phyloP scores from a whole-genome alignment of 1,140 invertebrate species.

The Cydia amplana region DNA sequence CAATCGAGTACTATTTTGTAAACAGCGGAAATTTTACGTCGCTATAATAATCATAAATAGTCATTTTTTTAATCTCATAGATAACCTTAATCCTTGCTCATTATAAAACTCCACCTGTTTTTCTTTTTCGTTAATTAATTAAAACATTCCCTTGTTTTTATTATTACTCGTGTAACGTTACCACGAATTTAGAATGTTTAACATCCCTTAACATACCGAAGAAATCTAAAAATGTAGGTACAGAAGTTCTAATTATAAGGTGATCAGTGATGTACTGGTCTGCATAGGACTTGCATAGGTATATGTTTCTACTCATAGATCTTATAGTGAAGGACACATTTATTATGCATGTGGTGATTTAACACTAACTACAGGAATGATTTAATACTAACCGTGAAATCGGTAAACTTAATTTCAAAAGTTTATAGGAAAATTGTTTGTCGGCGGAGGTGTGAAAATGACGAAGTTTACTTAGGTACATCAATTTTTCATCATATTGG shows the following conservation, averaged over 20 bases:
- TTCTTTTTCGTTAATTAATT: background rate
- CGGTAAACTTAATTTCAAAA: no score
- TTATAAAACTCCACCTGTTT: background rate
- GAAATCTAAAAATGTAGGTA: no score
- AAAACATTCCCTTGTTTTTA: background rate
- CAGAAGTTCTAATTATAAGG: no score
- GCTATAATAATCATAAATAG: background rate
- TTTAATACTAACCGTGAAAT: background rate
- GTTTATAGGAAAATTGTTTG: background rate
- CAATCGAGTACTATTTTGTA: background rate
- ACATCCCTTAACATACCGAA: background rate
- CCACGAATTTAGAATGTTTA: background rate
- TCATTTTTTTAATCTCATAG: background rate
- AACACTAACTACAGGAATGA: background rate
- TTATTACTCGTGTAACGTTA: background rate
- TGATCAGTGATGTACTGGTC: no score
- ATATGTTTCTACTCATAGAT: no score
- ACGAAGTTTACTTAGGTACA: background rate
- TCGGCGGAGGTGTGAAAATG: background rate
- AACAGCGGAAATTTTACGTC: constrained; percentile 13
- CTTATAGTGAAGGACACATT: no score
- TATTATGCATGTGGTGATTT: no score
- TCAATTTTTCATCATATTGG: background rate
- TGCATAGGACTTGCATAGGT: no score
- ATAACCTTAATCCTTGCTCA: constrained; percentile 2